Evolutionary conservation across 2,888 invertebrate genomes (phyloP), one percentile per base, ranked within the genome.

Genomic region (Epistrophe eligans): DNA sequence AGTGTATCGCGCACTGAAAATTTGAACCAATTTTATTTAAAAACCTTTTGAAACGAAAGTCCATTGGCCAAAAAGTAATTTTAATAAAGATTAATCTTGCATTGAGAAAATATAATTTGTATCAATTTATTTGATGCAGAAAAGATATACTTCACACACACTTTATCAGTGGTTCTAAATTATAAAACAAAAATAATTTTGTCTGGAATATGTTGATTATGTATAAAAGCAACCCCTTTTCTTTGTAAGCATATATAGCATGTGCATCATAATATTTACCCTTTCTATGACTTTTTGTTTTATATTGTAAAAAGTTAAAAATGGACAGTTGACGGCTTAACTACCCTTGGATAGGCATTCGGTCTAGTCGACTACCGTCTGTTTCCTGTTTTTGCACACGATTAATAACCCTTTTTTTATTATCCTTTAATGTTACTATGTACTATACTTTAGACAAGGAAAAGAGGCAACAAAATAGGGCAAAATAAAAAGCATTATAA

Each of bases 331-430:
- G 80, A 73, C 73, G 62, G 84, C 62, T 64, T 48, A 81, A 50
- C 77, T 70, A 85, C 80, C 84, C 77, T 48, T 52, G 77, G 55
- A 60, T 24, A 72, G 67, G 32, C 80, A 77, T 67, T 81, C 67
- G 74, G 80, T 81, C 77, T 85, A 85, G 77, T 81, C 77, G 57
- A 85, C 84, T 77, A 81, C 80, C 24, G 24, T 1, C 84, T 57
- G 79, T 11, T 84, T 80, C 80, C 77, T 60, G 80, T 80, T 70
- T 67, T 62, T 70, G 48, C 77, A 77, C 67, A 70, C 80, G 55
- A 73, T 70, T 73, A 77, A 67, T 77, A 81, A 73, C 48, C 17
- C 74, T 50, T 58, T 43, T 43, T 8, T 43, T 15, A 7, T 19
- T 67, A 35, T 50, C 66, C 66, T 50, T 28, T 32, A 55, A 32